Percentiles rank a stretch among this genome's conserved stretches.
phyloP scores from a whole-genome alignment of 2,113 vertebrate genomes.

The Toxostoma redivivum region DNA sequence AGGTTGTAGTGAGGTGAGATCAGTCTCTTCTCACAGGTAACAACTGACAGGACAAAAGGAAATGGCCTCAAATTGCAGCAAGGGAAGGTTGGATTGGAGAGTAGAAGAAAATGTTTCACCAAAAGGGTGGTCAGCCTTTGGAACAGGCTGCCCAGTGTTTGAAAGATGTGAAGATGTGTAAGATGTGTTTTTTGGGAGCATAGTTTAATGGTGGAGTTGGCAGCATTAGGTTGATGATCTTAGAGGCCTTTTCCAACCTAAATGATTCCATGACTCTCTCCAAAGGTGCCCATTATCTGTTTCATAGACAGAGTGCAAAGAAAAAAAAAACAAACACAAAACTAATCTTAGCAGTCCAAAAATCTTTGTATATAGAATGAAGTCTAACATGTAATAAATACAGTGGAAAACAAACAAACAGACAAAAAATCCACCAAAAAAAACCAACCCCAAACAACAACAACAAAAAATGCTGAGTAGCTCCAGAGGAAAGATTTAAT shows the following conservation, averaged over 20 bases:
- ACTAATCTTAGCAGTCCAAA: not conserved
- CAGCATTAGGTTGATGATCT: not conserved
- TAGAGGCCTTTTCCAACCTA: not conserved
- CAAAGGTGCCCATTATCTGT: not conserved
- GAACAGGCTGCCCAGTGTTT: not conserved
- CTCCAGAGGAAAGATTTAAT: not conserved
- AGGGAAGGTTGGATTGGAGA: no score
- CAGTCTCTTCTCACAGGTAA: not conserved
- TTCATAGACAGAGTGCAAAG: not conserved
- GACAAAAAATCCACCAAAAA: no score
- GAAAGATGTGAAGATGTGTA: not conserved
- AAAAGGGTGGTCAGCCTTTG: not conserved
- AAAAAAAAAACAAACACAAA: not conserved
- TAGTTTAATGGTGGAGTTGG: not conserved
- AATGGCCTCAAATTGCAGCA: not conserved
- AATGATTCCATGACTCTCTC: not conserved
- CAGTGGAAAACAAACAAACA: not conserved
- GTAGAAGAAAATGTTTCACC: not conserved
- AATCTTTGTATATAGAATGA: not conserved
- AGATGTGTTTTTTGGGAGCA: not conserved
- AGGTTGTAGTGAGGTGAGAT: rapidly evolving
- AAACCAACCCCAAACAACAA: not conserved
- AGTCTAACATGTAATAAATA: not conserved
- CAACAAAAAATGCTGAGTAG: not conserved
- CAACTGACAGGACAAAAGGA: not conserved